Conservation (phyloP, 2,797 vertebrate species). For the Podarcis lilfordi region DNA sequence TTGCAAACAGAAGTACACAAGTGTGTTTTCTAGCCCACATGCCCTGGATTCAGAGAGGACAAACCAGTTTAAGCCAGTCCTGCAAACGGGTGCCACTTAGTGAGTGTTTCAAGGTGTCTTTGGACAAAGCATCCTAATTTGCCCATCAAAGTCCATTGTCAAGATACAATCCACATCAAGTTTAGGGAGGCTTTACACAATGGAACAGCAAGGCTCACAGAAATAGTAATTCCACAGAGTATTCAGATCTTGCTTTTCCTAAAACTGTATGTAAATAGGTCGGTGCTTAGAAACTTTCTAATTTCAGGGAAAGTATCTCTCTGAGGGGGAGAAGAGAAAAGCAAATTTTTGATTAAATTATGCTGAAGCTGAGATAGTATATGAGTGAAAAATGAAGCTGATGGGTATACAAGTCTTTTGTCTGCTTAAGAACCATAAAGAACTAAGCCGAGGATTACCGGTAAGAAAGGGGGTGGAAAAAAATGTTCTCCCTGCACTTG, state of each 20-base stretch:
- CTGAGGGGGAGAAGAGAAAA: slow-evolving; percentile 49
- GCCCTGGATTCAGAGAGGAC: not conserved
- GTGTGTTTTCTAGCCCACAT: not conserved
- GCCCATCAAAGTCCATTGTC: not conserved
- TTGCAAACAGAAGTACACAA: not conserved
- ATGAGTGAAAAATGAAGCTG: slow-evolving; percentile 35
- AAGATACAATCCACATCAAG: not conserved
- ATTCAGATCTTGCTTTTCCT: rapidly evolving
- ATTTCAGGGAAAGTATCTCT: not conserved
- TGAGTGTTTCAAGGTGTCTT: not conserved
- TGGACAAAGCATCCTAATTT: not conserved
- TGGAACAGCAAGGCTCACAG: not conserved
- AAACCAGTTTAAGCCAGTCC: not conserved
- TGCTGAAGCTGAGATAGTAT: slow-evolving; percentile 36
- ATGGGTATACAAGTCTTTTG: not conserved
- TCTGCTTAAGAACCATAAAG: slow-evolving; percentile 54
- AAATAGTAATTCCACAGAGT: not conserved
- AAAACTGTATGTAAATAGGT: slow-evolving; percentile 15
- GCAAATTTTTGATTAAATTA: not conserved
- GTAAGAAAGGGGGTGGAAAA: slow-evolving; percentile 27
- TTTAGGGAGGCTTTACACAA: not conserved
- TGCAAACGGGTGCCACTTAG: not conserved
- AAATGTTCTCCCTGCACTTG: not conserved
- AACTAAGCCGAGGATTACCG: slow-evolving; percentile 21
- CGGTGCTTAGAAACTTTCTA: rapidly evolving